These are phyloP conservation scores for Sinocyclocheilus maitianheensis DNA, from an alignment of 2,113 vertebrate genomes.

Conservation along the genomic window DNA sequence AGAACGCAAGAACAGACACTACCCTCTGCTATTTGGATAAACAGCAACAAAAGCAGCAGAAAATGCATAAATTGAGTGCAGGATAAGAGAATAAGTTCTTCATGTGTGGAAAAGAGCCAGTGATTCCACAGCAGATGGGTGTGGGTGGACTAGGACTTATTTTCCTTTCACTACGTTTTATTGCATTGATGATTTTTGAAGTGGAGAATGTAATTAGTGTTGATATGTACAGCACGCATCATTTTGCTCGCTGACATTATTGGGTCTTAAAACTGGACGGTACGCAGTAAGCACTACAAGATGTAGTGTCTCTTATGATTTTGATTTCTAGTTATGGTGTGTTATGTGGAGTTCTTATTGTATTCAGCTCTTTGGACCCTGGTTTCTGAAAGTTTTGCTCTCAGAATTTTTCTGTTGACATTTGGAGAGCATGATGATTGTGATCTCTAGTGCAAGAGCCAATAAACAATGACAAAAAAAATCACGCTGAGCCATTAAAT, in stretches of 20 bases:
- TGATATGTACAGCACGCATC: slow-evolving; percentile 1
- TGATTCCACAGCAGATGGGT: slow-evolving; percentile 18
- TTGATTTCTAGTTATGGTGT: background rate
- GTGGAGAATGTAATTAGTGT: background rate
- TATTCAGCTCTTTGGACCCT: background rate
- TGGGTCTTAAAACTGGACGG: background rate
- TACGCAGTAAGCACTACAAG: background rate
- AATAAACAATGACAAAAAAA: slow-evolving; percentile 7
- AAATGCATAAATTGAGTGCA: slow-evolving; percentile 26
- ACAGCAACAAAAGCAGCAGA: slow-evolving; percentile 39
- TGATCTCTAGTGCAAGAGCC: background rate
- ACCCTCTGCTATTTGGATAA: background rate
- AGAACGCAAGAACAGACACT: slow-evolving; percentile 55
- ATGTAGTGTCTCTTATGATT: background rate
- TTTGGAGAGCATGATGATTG: background rate
- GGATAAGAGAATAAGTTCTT: slow-evolving; percentile 11
- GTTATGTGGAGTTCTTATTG: background rate
- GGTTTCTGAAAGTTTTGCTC: background rate
- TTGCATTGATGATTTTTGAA: background rate
- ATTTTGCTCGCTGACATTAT: background rate
- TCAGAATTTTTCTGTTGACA: background rate
- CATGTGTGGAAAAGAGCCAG: slow-evolving; percentile 34
- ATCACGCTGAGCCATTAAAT: background rate
- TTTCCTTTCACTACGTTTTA: slow-evolving; percentile 15
- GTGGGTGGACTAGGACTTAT: slow-evolving; percentile 22